Evolutionary conservation across 2,797 vertebrate genomes (phyloP).

Genomic region (Anniella stebbinsi): DNA sequence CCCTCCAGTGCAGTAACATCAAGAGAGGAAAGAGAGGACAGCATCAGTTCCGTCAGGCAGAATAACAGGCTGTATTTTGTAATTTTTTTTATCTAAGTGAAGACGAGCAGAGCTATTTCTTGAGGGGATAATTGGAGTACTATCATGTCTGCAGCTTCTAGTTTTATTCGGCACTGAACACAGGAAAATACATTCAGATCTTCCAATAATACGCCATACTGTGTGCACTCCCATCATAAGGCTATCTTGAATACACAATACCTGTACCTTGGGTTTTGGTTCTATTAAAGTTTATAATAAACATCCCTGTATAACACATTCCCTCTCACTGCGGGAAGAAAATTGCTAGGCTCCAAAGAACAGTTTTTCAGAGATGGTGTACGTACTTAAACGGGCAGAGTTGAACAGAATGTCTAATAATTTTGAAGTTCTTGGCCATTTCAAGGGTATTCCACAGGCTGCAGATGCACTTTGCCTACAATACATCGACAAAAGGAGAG

Average conservation of each 20-base stretch:
- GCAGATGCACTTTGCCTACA: slow-evolving; percentile 47
- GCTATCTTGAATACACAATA: not conserved
- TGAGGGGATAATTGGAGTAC: slow-evolving; percentile 10
- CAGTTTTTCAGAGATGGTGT: slow-evolving; percentile 34
- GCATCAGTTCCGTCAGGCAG: slow-evolving; percentile 12
- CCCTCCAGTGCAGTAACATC: too few relatives aligned
- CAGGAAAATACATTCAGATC: slow-evolving; percentile 25
- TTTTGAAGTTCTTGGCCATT: slow-evolving; percentile 42
- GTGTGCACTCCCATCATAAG: not conserved
- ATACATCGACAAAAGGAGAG: slow-evolving; percentile 56
- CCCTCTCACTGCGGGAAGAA: slow-evolving; percentile 38
- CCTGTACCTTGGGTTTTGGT: slow-evolving; percentile 34
- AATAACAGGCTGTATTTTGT: not conserved
- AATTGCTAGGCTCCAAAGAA: slow-evolving; percentile 48
- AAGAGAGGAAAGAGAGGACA: slow-evolving; percentile 6
- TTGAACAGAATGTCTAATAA: slow-evolving; percentile 39
- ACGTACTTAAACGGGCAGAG: slow-evolving; percentile 23
- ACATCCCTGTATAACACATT: slow-evolving; percentile 51
- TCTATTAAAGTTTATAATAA: slow-evolving; percentile 52
- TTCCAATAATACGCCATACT: slow-evolving; percentile 18
- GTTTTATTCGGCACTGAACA: not conserved
- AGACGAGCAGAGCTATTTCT: slow-evolving; percentile 33
- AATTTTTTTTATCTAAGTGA: slow-evolving; percentile 31
- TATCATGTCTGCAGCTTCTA: slow-evolving; percentile 23
- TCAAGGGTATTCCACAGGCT: slow-evolving; percentile 50